phyloP scores from a whole-genome alignment of 2,888 invertebrate species.

The Thysanoteuthis rhombus region DNA sequence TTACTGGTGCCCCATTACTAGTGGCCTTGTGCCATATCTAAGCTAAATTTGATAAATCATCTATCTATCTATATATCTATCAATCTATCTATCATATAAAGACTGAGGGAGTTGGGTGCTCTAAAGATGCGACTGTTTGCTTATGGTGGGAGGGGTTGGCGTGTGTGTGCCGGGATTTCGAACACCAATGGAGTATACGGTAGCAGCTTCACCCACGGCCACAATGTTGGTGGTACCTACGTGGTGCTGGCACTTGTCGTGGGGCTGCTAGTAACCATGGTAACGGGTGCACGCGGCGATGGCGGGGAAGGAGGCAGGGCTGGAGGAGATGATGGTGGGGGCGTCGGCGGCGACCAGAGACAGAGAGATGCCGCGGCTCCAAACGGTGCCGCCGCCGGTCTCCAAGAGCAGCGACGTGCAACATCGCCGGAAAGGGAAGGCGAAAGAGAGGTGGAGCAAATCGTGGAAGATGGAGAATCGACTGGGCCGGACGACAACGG shows the following conservation, averaged over 20 bases:
- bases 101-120: not conserved
- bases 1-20: not conserved
- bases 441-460: not conserved
- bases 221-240: slow-evolving; percentile 1
- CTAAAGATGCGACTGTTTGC: not conserved
- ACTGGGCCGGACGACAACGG: not conserved
- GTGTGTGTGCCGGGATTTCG: not conserved
- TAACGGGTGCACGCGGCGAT: not conserved
- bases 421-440: not conserved
- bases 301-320: not conserved
- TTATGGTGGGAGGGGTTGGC: not conserved
- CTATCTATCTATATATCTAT: not conserved
- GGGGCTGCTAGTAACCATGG: slow-evolving; percentile 16
- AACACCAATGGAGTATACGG: not conserved
- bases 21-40: too few species aligned
- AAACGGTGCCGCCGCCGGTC: not conserved
- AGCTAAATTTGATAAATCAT: not conserved
- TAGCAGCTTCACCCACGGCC: not conserved
- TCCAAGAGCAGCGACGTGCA: not conserved
- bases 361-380: not conserved
- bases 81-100: not conserved
- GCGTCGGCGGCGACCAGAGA: not conserved
- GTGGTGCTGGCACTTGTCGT: slow-evolving; percentile 14
- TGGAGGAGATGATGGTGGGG: not conserved
- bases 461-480: not conserved